Conservation (phyloP, 2,888 invertebrate species). For the Tipula lateralis region DNA sequence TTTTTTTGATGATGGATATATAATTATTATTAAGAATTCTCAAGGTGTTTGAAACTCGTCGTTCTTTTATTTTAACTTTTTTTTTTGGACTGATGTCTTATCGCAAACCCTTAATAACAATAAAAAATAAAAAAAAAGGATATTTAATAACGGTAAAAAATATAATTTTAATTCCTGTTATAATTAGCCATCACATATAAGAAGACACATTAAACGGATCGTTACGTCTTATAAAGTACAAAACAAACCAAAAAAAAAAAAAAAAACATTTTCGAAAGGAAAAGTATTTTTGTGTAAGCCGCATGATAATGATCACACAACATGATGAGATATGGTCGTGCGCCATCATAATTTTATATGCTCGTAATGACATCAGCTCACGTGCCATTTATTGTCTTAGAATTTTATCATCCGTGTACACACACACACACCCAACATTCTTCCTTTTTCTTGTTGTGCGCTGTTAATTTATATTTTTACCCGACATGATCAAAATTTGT, state of each 20-base stretch:
- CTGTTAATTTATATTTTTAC: neutral
- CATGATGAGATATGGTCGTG: neutral
- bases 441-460: neutral
- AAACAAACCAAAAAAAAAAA: neutral
- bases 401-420: constrained; percentile 5
- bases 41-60: neutral
- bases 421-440: too few species aligned
- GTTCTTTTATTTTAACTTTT: neutral
- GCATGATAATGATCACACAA: neutral
- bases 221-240: neutral
- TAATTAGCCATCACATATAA: neutral
- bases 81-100: neutral
- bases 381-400: constrained; percentile 24
- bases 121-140: neutral
- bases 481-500: neutral
- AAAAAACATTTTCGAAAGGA: neutral
- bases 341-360: neutral
- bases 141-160: constrained; percentile 4
- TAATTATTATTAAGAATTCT: constrained; percentile 24
- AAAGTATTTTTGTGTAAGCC: neutral
- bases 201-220: neutral
- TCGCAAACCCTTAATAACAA: neutral
- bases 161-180: neutral
- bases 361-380: neutral
- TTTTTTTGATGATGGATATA: constrained; percentile 20